Conservation (phyloP, 2,888 invertebrate species). For the Nomada lathburiana region DNA sequence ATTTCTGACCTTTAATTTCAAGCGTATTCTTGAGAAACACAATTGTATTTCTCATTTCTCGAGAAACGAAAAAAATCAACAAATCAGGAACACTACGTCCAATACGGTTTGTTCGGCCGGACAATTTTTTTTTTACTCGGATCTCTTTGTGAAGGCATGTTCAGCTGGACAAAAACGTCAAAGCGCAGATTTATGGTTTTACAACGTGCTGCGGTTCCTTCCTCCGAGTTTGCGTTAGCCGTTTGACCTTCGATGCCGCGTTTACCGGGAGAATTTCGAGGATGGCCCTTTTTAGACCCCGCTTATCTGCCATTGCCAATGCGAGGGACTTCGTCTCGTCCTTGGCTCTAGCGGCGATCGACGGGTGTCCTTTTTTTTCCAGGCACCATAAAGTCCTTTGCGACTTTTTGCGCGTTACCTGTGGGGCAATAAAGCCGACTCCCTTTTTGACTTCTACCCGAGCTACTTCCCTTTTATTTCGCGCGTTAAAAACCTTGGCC, state of each 20-base stretch:
- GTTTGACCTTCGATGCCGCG: slow-evolving; percentile 75
- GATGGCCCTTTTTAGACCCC: slow-evolving; percentile 50
- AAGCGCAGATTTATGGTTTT: slow-evolving; percentile 80
- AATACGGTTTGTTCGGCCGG: background rate
- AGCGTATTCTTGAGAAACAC: too few species aligned
- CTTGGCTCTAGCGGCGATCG: slow-evolving; percentile 51
- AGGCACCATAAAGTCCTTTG: slow-evolving; percentile 12
- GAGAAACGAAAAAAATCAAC: background rate
- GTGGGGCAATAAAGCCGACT: slow-evolving; percentile 53
- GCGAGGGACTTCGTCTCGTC: slow-evolving; percentile 48
- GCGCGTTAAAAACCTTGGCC: slow-evolving; percentile 6
- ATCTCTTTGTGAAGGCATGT: slow-evolving; percentile 31
- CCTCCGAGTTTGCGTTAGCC: slow-evolving; percentile 61
- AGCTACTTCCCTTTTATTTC: slow-evolving; percentile 24
- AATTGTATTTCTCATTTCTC: background rate
- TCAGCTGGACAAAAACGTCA: slow-evolving; percentile 75
- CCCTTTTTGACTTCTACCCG: slow-evolving; percentile 43
- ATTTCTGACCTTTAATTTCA: too few species aligned
- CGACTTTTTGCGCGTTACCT: slow-evolving; percentile 56
- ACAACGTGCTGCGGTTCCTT: slow-evolving; percentile 80
- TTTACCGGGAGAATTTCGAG: slow-evolving; percentile 47
- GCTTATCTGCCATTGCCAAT: slow-evolving; percentile 71
- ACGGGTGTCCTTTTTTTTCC: slow-evolving; percentile 42
- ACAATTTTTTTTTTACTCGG: slow-evolving; percentile 18
- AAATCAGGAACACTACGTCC: background rate